Base-by-base conservation (phyloP, 2,888 invertebrate species). In the Dasypogon diadema region DNA sequence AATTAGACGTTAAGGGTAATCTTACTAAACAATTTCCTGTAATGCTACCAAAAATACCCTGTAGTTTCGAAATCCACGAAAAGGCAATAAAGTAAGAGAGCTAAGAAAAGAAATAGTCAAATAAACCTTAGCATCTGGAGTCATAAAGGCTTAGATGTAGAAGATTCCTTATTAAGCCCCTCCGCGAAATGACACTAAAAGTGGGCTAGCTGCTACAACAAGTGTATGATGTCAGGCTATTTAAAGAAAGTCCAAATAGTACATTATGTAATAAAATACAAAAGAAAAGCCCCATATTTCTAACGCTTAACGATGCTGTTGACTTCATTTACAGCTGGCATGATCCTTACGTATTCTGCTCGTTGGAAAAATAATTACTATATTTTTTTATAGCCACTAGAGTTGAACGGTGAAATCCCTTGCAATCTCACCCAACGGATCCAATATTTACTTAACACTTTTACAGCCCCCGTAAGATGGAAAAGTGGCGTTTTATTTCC, bases 401-500 rank as follows among this genome's bases (percentile, higher is more conserved):
- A 51, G 6, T 16, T 21, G 51, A 51, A 51, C 51, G 51, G 12
- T 30, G 37, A 37, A 60, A 0, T 42, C 10, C 1, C 42, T 42
- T 42, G 42, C 12, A 12, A 30, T 30, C 8, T 8, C 30, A 30
- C 30, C 30, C 30, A 30, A 3, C 2, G 34, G 37, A 34, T 37
- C 37, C 37, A 37, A 37, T 37, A 60, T 21, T 60, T 60, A 34
- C 21, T 34, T 18, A 58, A 30, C 2, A 42, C 16, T 58, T 58
- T 58, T 34, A 58, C 58, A 58, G 16, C 16, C 16, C 5, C 58
- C 58, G 30, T 58, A 58, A 58, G 12, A 2, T 42, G n/a, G 42
- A n/a, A 12, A 42, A 42, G 42, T n/a, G 12, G 12, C 5, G 3
- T 12, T 42, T 42, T 42, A 42, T 42, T 42, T 12, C 42, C 42